Evolutionary conservation across 2,888 invertebrate species (phyloP), one percentile per base, ranked within the genome.

Genomic region (Tubiluchus corallicola): DNA sequence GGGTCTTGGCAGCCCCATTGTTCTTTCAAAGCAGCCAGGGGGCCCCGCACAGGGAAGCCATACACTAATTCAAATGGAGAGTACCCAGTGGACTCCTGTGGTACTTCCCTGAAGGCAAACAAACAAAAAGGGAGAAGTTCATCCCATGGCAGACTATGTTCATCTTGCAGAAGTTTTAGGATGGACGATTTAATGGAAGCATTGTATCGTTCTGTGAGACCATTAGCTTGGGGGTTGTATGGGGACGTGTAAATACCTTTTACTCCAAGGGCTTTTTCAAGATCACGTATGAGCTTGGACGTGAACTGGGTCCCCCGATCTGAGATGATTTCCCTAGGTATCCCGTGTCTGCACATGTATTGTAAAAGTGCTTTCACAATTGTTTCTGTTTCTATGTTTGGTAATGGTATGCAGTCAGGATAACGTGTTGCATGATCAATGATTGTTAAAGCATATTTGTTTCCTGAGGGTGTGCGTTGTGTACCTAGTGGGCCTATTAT

Each of bases 351-450:
- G 3, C 47, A 42, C 3, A 54, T 38, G 3, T 52, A 29, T 4
- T 47, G 45, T 4, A 50, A 38, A 13, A 59, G 40, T 2, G 54
- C 50, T 15, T 45, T 40, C 0, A 60, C 58, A 4, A 60, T 50
- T 1, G 58, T 58, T 4, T 47, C 48, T 1, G 61, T 53, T 39
- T 52, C 53, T 16, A 56, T 54, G 37, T 59, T 54, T 1, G 54
- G 54, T 13, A 61, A 40, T 2, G 60, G n/a, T n/a, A n/a, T n/a
- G n/a, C n/a, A n/a, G n/a, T n/a, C n/a, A n/a, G n/a, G 17, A 9
- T 51, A 19, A 38, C 47, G 21, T 51, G n/a, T n/a, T n/a, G n/a
- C n/a, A n/a, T n/a, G n/a, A n/a, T n/a, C n/a, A n/a, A n/a, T n/a
- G n/a, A n/a, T n/a, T n/a, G n/a, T n/a, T n/a, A n/a, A n/a, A n/a